These are phyloP conservation scores for Cheilosia impressa DNA, from an alignment of 2,888 invertebrate species.

Conservation along the genomic window DNA sequence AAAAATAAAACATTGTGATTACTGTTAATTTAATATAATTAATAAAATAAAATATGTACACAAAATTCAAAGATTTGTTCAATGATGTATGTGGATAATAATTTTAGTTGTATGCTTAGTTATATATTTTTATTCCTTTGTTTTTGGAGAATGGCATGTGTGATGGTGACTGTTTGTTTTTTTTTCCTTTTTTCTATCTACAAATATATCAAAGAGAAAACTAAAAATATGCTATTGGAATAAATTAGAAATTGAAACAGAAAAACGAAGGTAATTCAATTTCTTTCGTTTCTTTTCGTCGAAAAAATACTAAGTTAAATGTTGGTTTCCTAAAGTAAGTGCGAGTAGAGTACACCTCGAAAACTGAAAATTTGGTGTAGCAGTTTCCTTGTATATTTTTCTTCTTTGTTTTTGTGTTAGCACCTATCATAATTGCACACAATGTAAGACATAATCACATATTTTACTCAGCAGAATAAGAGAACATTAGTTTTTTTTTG, in stretches of 20 bases:
- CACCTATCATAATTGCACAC: slow-evolving; percentile 29
- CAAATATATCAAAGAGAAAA: slow-evolving; percentile 42
- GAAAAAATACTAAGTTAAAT: background rate
- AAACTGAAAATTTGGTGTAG: too few species aligned
- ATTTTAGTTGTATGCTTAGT: slow-evolving; percentile 67
- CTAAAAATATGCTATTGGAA: slow-evolving; percentile 38
- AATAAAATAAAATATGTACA: slow-evolving; percentile 50
- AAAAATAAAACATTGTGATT: slow-evolving; percentile 65
- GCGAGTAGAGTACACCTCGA: too few species aligned
- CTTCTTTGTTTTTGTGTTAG: background rate
- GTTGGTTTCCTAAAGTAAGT: too few species aligned
- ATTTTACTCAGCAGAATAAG: too few species aligned
- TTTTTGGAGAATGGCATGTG: slow-evolving; percentile 66
- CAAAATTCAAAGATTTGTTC: slow-evolving; percentile 53
- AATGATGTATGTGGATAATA: slow-evolving; percentile 57
- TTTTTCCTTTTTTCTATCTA: slow-evolving; percentile 6
- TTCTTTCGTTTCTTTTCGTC: slow-evolving; percentile 17
- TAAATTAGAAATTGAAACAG: slow-evolving; percentile 14
- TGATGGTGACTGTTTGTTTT: slow-evolving; percentile 61
- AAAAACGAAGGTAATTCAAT: slow-evolving; percentile 46
- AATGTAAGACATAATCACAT: background rate
- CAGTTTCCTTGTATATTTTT: background rate
- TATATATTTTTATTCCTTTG: slow-evolving; percentile 47
- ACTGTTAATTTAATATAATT: slow-evolving; percentile 69
- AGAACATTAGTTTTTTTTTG: background rate